These are phyloP conservation scores for Hartigia nigra DNA, from an alignment of 2,888 invertebrate genomes.

Conservation along the genomic window DNA sequence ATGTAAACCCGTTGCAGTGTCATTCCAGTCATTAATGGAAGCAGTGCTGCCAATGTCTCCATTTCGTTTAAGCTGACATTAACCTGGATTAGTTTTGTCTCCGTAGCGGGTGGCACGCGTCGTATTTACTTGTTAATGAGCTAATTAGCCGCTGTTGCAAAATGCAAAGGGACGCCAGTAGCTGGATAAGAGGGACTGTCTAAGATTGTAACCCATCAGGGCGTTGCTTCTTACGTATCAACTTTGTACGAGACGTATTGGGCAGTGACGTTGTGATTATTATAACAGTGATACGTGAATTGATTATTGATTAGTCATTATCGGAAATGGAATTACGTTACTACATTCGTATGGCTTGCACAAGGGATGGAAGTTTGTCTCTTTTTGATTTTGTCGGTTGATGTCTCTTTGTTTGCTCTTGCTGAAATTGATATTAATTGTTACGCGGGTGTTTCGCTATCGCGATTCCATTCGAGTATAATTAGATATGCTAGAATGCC, in stretches of 20 bases:
- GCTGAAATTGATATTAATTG: not conserved
- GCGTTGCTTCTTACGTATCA: not conserved
- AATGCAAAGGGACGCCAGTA: conserved; percentile 17
- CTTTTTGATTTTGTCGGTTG: not conserved
- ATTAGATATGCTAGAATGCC: not conserved
- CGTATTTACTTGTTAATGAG: conserved; percentile 14
- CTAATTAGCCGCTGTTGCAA: conserved; percentile 6
- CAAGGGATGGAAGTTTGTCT: not conserved
- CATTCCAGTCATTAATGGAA: not conserved
- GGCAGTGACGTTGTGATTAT: not conserved
- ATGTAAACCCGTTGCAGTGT: not conserved
- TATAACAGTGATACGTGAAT: not conserved
- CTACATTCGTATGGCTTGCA: not conserved
- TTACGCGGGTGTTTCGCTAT: not conserved
- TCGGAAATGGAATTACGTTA: not conserved
- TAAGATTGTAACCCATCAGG: not conserved
- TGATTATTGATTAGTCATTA: not conserved
- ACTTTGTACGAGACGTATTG: not conserved
- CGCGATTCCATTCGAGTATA: not conserved
- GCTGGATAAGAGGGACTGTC: not conserved
- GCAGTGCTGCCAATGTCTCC: not conserved
- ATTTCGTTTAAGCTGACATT: conserved; percentile 1
- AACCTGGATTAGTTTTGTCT: conserved; percentile 18
- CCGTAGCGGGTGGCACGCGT: conserved; percentile 11
- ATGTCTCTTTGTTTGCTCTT: not conserved